A percentile compares a stretch with the other conserved stretches of the same genome.
Conservation (phyloP, 2,113 vertebrate species). For the Mobula hypostoma region DNA sequence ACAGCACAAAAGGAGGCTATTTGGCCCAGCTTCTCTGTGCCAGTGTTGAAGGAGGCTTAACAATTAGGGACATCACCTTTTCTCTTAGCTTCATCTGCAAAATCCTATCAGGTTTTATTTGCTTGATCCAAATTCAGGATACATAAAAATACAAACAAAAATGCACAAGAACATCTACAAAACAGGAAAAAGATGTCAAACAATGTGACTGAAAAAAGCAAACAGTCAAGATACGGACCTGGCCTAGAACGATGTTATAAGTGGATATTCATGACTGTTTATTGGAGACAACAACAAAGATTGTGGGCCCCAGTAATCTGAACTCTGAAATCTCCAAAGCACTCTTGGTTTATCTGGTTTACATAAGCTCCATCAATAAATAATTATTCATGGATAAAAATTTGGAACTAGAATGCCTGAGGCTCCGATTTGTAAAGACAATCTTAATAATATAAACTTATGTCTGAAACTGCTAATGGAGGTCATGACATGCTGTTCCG, state of each 20-base stretch:
- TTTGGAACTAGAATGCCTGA: conserved; percentile 6
- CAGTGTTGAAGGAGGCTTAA: no score
- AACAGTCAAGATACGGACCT: background rate
- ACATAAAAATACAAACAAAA: background rate
- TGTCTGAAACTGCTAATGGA: conserved; percentile 11
- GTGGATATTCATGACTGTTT: background rate
- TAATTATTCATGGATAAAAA: conserved; percentile 5
- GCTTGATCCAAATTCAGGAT: background rate
- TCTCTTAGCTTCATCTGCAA: background rate
- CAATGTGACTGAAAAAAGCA: background rate
- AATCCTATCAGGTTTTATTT: background rate
- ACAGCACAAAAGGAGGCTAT: no score
- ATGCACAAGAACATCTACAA: background rate
- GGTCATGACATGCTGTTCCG: background rate
- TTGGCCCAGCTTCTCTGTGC: no score
- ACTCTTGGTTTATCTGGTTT: conserved; percentile 27
- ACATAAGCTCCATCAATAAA: conserved; percentile 34
- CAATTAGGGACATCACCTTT: background rate
- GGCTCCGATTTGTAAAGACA: conserved; percentile 31
- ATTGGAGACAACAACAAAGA: background rate
- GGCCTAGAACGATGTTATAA: background rate
- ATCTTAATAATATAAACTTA: conserved; percentile 27
- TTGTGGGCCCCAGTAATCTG: conserved; percentile 32
- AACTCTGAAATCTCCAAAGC: conserved; percentile 5
- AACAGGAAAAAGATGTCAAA: conserved; percentile 15